Evolutionary conservation across 2,797 vertebrate species (phyloP), one percentile per base, ranked within the genome.

Genomic region (Zenarchopterus dispar): DNA sequence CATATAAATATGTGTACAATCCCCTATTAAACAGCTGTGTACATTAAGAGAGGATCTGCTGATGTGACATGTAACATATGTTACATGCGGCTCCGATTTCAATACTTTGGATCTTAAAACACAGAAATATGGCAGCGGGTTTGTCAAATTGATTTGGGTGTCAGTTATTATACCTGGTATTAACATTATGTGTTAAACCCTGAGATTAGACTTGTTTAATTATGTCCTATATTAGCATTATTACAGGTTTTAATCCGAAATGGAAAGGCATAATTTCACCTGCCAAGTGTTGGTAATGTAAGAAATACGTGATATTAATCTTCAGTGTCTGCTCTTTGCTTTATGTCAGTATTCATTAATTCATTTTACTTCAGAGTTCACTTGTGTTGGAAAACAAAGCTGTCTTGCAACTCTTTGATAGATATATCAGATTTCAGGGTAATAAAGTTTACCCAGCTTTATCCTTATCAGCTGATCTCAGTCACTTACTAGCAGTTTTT

Each of bases 401-500:
- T 42, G 21, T 49, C 2, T 41, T 16, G 39, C 42, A 56, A 8
- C 51, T 21, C n/a, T 22, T 24, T 7, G 13, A 45, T 46, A 17
- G n/a, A 1, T 33, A 10, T 22, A 22, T 36, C 28, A 28, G 9
- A 57, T 49, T 36, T 36, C 6, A 4, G 19, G 28, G 23, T 33
- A 4, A 51, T 36, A 19, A 22, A 33, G 52, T 23, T 24, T 51
- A 47, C 13, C 15, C n/a, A 28, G 22, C 16, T 48, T 0, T 52
- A 45, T 58, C 49, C 5, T 50, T 51, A 13, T 18, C 26, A 24
- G 55, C 23, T 55, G 16, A 19, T 46, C 61, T 56, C 0, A 45
- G 17, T 45, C 23, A n/a, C 9, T 48, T 41, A 21, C 17, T 6
- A 23, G 45, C 16, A 50, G 13, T 49, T 19, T 44, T 21, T 11